Percentiles rank a stretch among this genome's conserved stretches.
phyloP scores from a whole-genome alignment of 1,140 invertebrate genomes.

The Colletes latitarsis region DNA sequence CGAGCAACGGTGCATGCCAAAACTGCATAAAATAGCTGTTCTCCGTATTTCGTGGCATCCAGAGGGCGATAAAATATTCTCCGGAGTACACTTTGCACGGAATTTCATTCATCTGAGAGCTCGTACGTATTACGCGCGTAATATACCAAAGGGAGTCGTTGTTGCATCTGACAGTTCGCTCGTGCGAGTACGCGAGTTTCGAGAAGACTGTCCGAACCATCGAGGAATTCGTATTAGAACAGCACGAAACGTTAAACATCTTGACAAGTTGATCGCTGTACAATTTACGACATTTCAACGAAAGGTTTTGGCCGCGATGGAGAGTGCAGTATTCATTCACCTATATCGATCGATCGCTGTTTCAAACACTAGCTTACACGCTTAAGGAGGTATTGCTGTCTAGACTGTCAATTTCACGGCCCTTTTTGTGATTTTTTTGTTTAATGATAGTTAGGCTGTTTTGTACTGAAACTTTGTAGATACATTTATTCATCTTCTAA shows the following conservation, averaged over 20 bases:
- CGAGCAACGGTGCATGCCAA: slow-evolving; percentile 19
- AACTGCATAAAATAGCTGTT: slow-evolving; percentile 42
- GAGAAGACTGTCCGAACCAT: slow-evolving; percentile 14
- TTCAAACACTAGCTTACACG: no score
- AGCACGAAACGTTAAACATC: neutral
- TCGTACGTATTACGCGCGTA: slow-evolving; percentile 29
- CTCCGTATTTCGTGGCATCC: slow-evolving; percentile 13
- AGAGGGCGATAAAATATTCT: slow-evolving; percentile 44
- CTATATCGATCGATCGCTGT: neutral
- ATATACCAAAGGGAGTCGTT: slow-evolving; percentile 47
- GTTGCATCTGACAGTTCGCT: slow-evolving; percentile 18
- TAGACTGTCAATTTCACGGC: no score
- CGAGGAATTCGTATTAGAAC: slow-evolving; percentile 39
- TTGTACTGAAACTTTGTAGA: no score
- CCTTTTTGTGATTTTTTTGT: no score
- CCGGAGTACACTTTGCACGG: slow-evolving; percentile 9
- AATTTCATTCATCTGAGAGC: slow-evolving; percentile 43
- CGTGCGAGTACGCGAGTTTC: neutral
- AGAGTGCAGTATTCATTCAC: neutral
- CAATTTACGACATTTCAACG: slow-evolving; percentile 43
- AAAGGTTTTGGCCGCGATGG: neutral
- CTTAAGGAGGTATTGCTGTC: no score
- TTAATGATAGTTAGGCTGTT: no score
- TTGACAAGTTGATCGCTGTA: slow-evolving; percentile 44
- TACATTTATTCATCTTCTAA: no score